Percentiles rank a stretch among this genome's conserved stretches.
Evolutionary conservation across 2,113 vertebrate genomes (phyloP).

Genomic region (Mellivora capensis): DNA sequence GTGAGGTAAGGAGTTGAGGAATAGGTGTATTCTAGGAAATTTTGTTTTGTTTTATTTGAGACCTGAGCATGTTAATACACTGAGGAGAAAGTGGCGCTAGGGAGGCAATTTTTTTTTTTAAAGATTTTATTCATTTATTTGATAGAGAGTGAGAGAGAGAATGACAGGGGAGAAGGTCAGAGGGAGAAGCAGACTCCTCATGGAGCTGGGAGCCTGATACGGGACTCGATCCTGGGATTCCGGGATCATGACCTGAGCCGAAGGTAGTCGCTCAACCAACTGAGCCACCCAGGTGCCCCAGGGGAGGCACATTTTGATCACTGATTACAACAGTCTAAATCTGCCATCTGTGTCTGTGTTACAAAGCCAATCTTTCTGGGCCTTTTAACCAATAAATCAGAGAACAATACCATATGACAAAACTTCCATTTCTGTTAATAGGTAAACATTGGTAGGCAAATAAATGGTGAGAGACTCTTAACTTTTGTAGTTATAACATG

Average conservation of each 20-base stretch:
- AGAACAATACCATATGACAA: neutral
- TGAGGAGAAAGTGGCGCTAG: neutral
- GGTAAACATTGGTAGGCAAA: neutral
- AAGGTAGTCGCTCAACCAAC: no score
- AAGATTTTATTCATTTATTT: no score
- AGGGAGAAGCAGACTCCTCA: no score
- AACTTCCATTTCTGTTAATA: neutral
- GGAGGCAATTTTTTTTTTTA: no score
- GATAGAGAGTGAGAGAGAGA: no score
- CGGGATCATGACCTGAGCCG: no score
- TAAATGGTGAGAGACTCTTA: neutral
- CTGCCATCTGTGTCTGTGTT: neutral
- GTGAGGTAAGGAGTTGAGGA: neutral
- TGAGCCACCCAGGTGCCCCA: no score
- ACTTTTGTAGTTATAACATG: neutral
- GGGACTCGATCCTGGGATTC: no score
- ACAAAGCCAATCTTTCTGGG: neutral
- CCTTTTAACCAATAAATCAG: neutral
- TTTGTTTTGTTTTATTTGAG: neutral
- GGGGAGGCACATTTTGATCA: neutral
- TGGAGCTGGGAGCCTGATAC: no score
- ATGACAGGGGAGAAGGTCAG: no score
- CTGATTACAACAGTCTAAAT: neutral
- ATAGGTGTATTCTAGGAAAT: neutral
- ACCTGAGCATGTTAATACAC: neutral